A percentile compares a stretch with the other conserved stretches of the same genome.
Conservation (phyloP, 2,113 vertebrate species). For the Lampris megalopsis region DNA sequence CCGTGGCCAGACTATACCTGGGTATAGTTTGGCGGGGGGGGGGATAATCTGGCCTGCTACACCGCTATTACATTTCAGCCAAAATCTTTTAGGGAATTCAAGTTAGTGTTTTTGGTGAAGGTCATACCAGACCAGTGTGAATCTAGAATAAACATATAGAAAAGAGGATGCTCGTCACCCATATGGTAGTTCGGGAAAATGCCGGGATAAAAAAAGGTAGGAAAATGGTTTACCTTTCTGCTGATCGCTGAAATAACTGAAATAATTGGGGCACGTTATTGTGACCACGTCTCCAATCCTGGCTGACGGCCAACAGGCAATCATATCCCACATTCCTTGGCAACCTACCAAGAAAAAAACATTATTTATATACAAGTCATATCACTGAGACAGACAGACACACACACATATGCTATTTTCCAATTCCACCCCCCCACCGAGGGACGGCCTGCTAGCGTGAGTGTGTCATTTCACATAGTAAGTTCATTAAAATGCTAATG, state of each 20-base stretch:
- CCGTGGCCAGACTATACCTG: no score
- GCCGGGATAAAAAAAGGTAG: background rate
- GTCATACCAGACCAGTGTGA: no score
- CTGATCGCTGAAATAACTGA: constrained; percentile 84
- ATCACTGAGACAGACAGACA: background rate
- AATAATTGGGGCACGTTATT: constrained; percentile 86
- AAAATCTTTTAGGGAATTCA: no score
- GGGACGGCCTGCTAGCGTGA: no score
- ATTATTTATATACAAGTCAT: background rate
- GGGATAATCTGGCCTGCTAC: no score
- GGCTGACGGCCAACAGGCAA: constrained; percentile 92
- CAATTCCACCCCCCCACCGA: background rate
- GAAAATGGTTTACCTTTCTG: constrained; percentile 69
- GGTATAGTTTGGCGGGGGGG: no score
- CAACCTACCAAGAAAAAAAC: constrained; percentile 82
- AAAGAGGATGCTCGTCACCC: background rate
- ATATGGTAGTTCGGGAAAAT: background rate
- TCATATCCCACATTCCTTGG: constrained; percentile 89
- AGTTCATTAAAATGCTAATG: no score
- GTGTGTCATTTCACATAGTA: no score
- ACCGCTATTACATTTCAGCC: no score
- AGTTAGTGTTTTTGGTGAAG: no score
- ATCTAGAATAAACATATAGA: no score
- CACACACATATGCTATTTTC: background rate
- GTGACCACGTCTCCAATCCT: constrained; percentile 86